phyloP scores from a whole-genome alignment of 2,888 invertebrate species.

The Tetragonula carbonaria region DNA sequence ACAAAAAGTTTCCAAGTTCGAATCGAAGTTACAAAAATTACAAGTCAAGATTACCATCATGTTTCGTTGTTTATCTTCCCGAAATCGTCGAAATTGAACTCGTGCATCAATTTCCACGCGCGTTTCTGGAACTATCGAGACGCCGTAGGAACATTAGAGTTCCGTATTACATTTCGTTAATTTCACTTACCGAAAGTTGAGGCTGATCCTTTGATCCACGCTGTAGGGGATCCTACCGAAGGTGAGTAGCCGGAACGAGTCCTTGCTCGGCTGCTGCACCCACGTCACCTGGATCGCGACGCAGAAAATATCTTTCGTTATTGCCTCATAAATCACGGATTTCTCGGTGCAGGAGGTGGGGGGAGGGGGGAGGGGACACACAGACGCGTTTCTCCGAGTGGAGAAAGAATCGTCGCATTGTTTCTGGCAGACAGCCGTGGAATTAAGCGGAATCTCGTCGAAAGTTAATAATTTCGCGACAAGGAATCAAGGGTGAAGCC shows the following conservation, averaged over 20 bases:
- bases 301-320: constrained; percentile 52
- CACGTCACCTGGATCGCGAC: constrained; percentile 86
- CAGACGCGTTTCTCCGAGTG: background rate
- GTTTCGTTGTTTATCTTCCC: background rate
- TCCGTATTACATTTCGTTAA: background rate
- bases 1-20: background rate
- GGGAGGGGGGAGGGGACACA: too few relatives aligned
- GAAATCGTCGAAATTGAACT: background rate
- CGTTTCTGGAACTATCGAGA: background rate
- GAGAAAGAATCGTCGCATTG: constrained; percentile 23
- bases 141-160: background rate
- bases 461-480: constrained; percentile 59
- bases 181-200: constrained; percentile 85
- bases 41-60: too few relatives aligned
- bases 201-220: constrained; percentile 86
- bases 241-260: constrained; percentile 86
- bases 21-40: background rate
- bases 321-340: constrained; percentile 50
- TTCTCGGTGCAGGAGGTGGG: background rate
- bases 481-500: constrained; percentile 8
- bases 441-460: constrained; percentile 41
- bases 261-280: constrained; percentile 86
- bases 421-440: constrained; percentile 27
- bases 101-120: background rate
- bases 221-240: constrained; percentile 86